These are phyloP conservation scores for Malurus leucopterus DNA, from an alignment of 2,797 vertebrate genomes.

Conservation along the genomic window DNA sequence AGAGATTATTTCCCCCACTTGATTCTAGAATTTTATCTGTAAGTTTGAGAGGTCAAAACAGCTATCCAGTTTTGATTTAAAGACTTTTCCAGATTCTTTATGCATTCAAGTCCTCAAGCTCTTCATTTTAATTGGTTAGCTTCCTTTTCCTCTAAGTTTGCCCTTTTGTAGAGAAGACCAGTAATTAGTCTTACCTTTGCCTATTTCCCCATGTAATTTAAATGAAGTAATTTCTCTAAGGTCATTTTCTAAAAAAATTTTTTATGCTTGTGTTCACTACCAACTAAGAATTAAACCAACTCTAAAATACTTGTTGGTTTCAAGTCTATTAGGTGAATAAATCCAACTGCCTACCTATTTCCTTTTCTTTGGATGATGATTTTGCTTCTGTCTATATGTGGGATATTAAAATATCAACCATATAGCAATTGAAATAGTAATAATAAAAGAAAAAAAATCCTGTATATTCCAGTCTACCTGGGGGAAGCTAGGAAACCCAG, in stretches of 20 bases:
- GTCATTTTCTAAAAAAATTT: background rate
- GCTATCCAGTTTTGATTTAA: background rate
- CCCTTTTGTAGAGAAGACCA: background rate
- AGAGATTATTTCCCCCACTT: background rate
- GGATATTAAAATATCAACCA: background rate
- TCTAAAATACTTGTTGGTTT: background rate
- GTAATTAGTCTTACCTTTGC: background rate
- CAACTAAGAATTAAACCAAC: background rate
- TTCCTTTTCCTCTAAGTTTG: background rate
- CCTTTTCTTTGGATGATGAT: background rate
- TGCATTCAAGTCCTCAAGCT: background rate
- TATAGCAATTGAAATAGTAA: background rate
- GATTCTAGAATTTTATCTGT: background rate
- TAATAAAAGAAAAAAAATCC: background rate
- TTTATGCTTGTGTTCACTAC: background rate
- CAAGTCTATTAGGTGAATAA: background rate
- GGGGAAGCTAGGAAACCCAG: background rate
- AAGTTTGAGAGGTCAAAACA: background rate
- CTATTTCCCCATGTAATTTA: background rate
- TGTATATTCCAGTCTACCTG: fast-evolving
- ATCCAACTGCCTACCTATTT: background rate
- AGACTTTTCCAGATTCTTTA: background rate
- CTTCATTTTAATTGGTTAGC: background rate
- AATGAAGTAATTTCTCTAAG: background rate
- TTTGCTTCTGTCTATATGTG: background rate